Evolutionary conservation across 1,140 invertebrate species (phyloP).

Genomic region (Tetramorium simillimum): DNA sequence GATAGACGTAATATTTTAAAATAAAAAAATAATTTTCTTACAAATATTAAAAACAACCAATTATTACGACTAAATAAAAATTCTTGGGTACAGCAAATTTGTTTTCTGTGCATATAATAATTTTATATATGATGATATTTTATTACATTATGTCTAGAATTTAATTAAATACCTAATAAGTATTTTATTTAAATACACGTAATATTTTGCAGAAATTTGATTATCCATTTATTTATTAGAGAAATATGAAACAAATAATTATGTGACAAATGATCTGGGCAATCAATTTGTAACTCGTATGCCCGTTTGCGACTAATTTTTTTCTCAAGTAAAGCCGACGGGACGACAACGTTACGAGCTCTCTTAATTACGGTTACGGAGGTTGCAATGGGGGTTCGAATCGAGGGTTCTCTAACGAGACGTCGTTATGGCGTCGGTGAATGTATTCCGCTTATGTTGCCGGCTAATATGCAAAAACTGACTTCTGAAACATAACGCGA

Average conservation of each 20-base stretch:
- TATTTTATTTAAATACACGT: neutral
- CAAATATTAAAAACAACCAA: too few species aligned
- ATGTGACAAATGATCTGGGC: neutral
- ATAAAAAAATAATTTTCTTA: too few species aligned
- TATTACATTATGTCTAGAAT: too few species aligned
- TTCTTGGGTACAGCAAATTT: too few species aligned
- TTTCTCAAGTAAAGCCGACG: neutral
- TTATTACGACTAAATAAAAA: too few species aligned
- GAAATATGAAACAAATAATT: neutral
- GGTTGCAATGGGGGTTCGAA: constrained; percentile 2
- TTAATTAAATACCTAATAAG: neutral
- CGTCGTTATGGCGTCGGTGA: constrained; percentile 50
- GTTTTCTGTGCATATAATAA: too few species aligned
- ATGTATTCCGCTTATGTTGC: neutral
- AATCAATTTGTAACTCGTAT: neutral
- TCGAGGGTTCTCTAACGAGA: constrained; percentile 54
- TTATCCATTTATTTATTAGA: neutral
- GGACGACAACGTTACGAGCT: constrained; percentile 6
- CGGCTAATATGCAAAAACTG: constrained; percentile 24
- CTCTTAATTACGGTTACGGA: constrained; percentile 17
- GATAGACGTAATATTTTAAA: too few species aligned
- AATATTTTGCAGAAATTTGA: neutral
- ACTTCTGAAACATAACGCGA: neutral
- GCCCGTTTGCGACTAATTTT: neutral
- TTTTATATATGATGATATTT: too few species aligned